Evolutionary conservation across 1,140 invertebrate species (phyloP).

Genomic region (Drosophila littoralis): DNA sequence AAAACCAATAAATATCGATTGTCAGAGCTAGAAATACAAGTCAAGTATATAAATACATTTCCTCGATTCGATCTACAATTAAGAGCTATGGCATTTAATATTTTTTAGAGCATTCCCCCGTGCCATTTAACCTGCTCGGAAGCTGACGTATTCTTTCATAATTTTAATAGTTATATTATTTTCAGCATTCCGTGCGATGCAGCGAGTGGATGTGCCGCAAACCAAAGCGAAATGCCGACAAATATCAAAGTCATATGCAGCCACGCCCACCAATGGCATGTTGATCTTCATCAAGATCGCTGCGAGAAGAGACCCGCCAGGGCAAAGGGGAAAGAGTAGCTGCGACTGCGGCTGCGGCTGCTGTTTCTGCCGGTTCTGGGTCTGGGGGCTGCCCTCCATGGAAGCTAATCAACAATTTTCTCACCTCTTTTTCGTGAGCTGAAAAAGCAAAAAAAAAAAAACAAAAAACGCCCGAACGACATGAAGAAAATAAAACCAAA

Average conservation of each 20-base stretch:
- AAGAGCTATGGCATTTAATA: too few relatives aligned
- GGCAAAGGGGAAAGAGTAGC: not conserved
- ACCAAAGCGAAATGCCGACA: constrained; percentile 76
- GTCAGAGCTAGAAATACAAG: too few relatives aligned
- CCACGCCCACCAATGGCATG: constrained; percentile 73
- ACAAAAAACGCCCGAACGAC: not conserved
- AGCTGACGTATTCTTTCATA: constrained; percentile 11
- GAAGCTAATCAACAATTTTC: constrained; percentile 85
- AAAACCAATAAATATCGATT: too few relatives aligned
- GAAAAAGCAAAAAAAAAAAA: constrained; percentile 14
- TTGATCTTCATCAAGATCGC: constrained; percentile 83
- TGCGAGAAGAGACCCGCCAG: constrained; percentile 1
- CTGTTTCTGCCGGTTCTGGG: not conserved
- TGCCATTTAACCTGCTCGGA: not conserved
- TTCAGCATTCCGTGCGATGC: constrained; percentile 48
- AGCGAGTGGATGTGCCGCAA: constrained; percentile 33
- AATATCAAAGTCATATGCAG: constrained; percentile 79
- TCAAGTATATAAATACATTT: too few relatives aligned
- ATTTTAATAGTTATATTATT: constrained; percentile 69
- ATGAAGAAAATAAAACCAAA: constrained; percentile 9
- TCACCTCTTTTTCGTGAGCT: constrained; percentile 83
- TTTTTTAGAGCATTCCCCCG: constrained; percentile 9
- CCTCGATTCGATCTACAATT: too few relatives aligned
- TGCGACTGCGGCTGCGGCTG: constrained; percentile 2
- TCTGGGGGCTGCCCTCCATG: constrained; percentile 66